Percentiles rank a stretch among this genome's conserved stretches.
Evolutionary conservation across 1,140 invertebrate species (phyloP).

Genomic region (Yoshiicerus persimilis): DNA sequence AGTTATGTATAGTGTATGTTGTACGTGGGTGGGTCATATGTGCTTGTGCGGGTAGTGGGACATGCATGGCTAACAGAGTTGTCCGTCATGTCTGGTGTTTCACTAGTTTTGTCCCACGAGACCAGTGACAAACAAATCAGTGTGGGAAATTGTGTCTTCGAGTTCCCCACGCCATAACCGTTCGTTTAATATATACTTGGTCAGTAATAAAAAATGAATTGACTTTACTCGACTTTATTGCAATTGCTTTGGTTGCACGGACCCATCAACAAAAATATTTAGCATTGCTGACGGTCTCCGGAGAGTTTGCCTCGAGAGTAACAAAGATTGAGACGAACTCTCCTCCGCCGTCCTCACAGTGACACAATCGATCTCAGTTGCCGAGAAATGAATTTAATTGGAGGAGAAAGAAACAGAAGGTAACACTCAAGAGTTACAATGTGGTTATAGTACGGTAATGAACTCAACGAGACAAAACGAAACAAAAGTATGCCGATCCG

Average conservation of each 20-base stretch:
- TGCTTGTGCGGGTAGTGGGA: slow-evolving; percentile 5
- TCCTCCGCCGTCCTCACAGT: neutral
- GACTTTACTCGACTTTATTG: neutral
- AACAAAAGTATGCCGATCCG: neutral
- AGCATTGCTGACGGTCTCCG: neutral
- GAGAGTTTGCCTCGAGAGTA: neutral
- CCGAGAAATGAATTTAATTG: neutral
- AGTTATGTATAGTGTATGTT: neutral
- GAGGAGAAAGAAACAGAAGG: neutral
- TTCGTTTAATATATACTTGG: neutral
- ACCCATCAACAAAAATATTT: neutral
- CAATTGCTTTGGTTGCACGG: too few relatives aligned
- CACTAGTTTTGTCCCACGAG: slow-evolving; percentile 18
- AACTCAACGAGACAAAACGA: neutral
- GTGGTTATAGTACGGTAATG: neutral
- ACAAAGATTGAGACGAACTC: neutral
- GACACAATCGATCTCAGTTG: neutral
- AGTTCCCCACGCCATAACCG: neutral
- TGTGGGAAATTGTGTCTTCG: neutral
- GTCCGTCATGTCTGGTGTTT: slow-evolving; percentile 7
- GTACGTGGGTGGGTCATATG: neutral
- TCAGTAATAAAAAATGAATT: neutral
- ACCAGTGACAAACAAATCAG: neutral
- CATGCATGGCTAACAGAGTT: slow-evolving; percentile 16
- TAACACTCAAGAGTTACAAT: neutral